Conservation (phyloP, 30 jellyfish, hydroid and myxozoan species). For the Aurelia aurita complex sp. Pacific region DNA sequence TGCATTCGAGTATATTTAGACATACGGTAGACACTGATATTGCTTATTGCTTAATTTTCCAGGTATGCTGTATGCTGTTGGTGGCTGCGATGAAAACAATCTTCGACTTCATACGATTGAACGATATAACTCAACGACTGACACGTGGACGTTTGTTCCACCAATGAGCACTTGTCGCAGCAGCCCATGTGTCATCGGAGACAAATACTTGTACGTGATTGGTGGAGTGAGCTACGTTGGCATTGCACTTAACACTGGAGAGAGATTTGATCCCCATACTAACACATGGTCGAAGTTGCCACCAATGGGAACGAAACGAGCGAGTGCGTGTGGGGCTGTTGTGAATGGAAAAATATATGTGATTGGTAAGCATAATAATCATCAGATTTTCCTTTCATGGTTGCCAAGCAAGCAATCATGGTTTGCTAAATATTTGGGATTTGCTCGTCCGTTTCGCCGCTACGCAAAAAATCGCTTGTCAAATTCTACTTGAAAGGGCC, state of each 20-base stretch:
- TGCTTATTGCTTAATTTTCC: neutral
- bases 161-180: constrained; percentile 98
- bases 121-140: constrained; percentile 94
- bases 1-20: no score
- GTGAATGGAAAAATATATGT: constrained; percentile 87
- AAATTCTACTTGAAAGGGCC: no score
- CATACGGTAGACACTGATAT: neutral
- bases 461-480: no score
- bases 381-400: no score
- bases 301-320: constrained; percentile 93
- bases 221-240: constrained; percentile 99
- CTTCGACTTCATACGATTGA: constrained; percentile 94
- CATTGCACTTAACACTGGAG: constrained; percentile 86
- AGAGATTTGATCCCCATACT: constrained; percentile 92
- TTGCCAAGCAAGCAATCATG: no score
- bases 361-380: constrained; percentile 70
- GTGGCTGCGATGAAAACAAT: constrained; percentile 98
- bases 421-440: no score
- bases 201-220: constrained; percentile 86
- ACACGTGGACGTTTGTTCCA: constrained; percentile 95
- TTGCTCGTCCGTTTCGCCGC: no score
- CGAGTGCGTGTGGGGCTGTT: constrained; percentile 99
- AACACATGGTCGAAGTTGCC: constrained; percentile 86
- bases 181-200: constrained; percentile 95
- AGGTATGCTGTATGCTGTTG: constrained; percentile 97